These are phyloP conservation scores for Charaxes varanes DNA, from an alignment of 1,140 invertebrate genomes.

Conservation along the genomic window DNA sequence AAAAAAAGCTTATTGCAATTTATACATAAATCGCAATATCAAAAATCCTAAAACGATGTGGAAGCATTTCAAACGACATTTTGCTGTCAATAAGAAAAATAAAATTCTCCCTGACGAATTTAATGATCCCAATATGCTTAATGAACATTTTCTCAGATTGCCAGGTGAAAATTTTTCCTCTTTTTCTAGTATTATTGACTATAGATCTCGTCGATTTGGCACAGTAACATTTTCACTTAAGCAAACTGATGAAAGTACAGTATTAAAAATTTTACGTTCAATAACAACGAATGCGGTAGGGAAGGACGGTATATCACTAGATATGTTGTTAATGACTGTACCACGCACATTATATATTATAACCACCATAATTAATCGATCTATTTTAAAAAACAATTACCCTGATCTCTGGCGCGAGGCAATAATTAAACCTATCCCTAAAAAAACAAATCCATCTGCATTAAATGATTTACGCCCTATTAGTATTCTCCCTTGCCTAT, in stretches of 20 bases:
- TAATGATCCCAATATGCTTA: too few relatives aligned
- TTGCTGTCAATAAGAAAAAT: too few relatives aligned
- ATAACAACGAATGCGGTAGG: slow-evolving; percentile 7
- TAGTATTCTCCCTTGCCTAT: slow-evolving; percentile 15
- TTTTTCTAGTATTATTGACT: too few relatives aligned
- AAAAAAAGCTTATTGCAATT: slow-evolving; percentile 8
- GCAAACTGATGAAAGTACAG: too few relatives aligned
- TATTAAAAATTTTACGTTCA: too few relatives aligned
- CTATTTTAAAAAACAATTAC: background rate
- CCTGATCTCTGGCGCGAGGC: slow-evolving; percentile 6
- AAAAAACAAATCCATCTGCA: slow-evolving; percentile 1
- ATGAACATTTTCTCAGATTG: too few relatives aligned
- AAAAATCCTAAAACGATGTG: slow-evolving; percentile 2
- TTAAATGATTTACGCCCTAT: slow-evolving; percentile 8
- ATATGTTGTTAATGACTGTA: slow-evolving; percentile 9
- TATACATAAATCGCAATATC: slow-evolving; percentile 1
- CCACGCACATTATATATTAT: slow-evolving; percentile 1
- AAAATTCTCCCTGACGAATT: too few relatives aligned
- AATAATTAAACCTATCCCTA: slow-evolving; percentile 10
- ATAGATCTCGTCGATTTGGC: too few relatives aligned
- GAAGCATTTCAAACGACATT: slow-evolving; percentile 10
- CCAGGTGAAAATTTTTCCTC: too few relatives aligned
- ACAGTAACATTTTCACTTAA: too few relatives aligned
- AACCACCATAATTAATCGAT: slow-evolving; percentile 9
- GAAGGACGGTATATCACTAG: slow-evolving; percentile 6